Conservation (phyloP, 2,113 vertebrate genomes). For the Rhizomys pruinosus region DNA sequence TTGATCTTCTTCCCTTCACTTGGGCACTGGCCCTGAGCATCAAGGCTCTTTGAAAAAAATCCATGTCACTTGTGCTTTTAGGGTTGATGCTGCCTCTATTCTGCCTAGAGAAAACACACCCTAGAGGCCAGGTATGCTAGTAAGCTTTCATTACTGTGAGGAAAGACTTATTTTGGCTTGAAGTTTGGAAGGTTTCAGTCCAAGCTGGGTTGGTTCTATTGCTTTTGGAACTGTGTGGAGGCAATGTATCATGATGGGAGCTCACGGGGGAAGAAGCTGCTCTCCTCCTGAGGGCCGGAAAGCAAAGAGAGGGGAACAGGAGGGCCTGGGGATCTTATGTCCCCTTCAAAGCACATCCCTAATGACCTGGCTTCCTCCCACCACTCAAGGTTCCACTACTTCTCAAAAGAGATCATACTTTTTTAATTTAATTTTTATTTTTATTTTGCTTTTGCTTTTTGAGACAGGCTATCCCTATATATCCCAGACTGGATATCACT, state of each 20-base stretch:
- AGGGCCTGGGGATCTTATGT: not conserved
- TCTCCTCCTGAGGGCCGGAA: not conserved
- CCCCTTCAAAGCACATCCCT: not conserved
- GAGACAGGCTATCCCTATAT: not conserved
- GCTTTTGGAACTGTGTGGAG: not conserved
- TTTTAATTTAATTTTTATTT: too few relatives aligned
- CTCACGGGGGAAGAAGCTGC: not conserved
- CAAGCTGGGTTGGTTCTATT: not conserved
- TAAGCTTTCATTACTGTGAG: too few relatives aligned
- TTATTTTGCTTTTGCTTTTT: not conserved
- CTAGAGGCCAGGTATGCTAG: too few relatives aligned
- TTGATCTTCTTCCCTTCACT: not conserved
- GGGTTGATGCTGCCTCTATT: not conserved
- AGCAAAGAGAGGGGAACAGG: not conserved
- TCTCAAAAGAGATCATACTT: not conserved
- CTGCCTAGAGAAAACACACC: not conserved
- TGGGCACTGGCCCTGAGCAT: not conserved
- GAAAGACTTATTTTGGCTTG: not conserved
- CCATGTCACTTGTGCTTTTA: fast-evolving
- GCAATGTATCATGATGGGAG: not conserved
- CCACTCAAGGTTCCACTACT: not conserved
- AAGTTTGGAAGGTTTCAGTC: not conserved
- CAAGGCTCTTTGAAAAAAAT: not conserved
- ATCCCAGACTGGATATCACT: not conserved
- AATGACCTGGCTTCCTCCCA: not conserved